Evolutionary conservation across 2,888 invertebrate genomes (phyloP), one percentile per base, ranked within the genome.

Genomic region (Trichogramma evanescens): DNA sequence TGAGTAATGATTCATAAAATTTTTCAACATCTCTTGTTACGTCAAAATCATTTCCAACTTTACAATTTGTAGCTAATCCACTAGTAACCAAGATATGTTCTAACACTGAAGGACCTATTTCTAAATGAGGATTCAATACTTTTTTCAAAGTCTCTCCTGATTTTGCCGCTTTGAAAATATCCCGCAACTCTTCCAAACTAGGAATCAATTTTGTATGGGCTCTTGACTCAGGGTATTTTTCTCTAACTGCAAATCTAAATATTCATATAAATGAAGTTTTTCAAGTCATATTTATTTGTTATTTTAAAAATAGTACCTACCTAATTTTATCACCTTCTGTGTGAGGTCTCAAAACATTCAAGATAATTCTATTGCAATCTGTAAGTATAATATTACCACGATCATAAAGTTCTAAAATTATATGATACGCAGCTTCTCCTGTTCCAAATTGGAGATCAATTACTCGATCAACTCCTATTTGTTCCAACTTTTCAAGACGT

Each of bases 391-490:
- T 89, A 78, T 99, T 99, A 57, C 99, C 97, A 69, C 93, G 81
- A 79, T 98, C 98, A 72, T 96, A 99, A 38, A 99, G 78, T 77
- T 99, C 99, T 57, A 99, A 75, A 68, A 99, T 91, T 0, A 99
- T 82, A 77, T 99, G 98, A 79, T 95, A 95, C 0, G 95, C 91
- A 1, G 93, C 94, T 74, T 95, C 95, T 0, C 90, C 89, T 4
- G 86, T 87, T 8, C 99, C 99, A 80, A 99, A 99, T 78, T 96
- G 93, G 54, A 99, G 80, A 78, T 96, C 92, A 9, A 99, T 85
- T 53, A 99, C 90, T 74, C 99, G 86, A 79, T 99, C 99, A 5
- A 89, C 84, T 2, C 98, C 98, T 0, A 99, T 78, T 79, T 98
- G 97, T 3, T 80, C 80, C 0, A 97, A 80, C 53, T 82, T 84